Evolutionary conservation across 1,140 invertebrate species (phyloP), one percentile per base, ranked within the genome.

Genomic region (Bombus affinis): DNA sequence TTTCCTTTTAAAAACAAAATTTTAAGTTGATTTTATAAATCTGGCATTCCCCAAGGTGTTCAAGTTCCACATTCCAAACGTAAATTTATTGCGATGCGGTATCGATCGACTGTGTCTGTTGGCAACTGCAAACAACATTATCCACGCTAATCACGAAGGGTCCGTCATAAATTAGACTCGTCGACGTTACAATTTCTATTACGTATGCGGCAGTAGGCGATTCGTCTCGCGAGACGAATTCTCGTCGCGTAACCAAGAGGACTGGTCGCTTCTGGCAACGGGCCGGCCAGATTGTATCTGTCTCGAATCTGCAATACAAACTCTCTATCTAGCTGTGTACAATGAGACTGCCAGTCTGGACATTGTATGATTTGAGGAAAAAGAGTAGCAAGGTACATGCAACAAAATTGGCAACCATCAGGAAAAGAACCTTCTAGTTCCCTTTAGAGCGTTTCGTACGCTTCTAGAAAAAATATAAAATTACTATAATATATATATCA

Each of bases 261-360:
- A 71, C n/a, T 81, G 35, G 71, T 71, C 70, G 18, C 47, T 53
- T 53, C 86, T 87, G 87, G 81, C 85, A 89, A 32, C 81, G 32
- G 73, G 77, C 81, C 81, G 76, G 42, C 42, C 74, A 87, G 89
- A 90, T 87, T 75, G 85, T 90, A 90, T 90, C 86, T 18, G 44
- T 32, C 66, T 71, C 74, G 83, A 86, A 89, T 92, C 81, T 90
- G 89, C 90, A 91, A 87, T 92, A 89, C 91, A 92, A 91, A 90
- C 88, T 72, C 32, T 78, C 81, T 71, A 86, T 86, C 85, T 86
- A 75, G 73, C 66, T n/a, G 28, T 70, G 81, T 81, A 90, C 88
- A 89, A 89, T 82, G 65, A 83, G 66, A 66, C 85, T 71, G 86
- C 77, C 81, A 57, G 76, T 81, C 89, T 81, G 84, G 88, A 71